Conservation (phyloP, 2,113 vertebrate species). For the Poeciliopsis occidentalis region DNA sequence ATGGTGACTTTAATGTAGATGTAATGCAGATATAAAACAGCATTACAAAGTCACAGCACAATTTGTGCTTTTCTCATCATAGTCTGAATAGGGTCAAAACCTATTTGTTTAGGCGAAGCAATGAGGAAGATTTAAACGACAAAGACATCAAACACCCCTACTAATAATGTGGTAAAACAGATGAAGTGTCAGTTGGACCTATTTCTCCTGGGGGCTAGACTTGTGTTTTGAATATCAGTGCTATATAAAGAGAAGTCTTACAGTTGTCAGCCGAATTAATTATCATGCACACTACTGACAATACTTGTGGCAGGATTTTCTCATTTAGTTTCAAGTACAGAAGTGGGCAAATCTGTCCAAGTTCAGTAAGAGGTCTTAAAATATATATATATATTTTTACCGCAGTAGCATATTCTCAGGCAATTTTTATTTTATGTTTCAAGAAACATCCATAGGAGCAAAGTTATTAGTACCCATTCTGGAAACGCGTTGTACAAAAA, state of each 20-base stretch:
- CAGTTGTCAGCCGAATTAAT: neutral
- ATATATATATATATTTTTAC: no score
- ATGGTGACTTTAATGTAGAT: conserved; percentile 35
- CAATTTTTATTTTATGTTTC: no score
- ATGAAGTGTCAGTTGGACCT: neutral
- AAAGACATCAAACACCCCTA: neutral
- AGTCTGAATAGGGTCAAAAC: conserved; percentile 12
- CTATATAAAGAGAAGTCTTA: neutral
- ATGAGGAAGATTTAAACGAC: neutral
- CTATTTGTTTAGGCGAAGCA: conserved; percentile 15
- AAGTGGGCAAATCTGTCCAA: no score
- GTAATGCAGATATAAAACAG: conserved; percentile 25
- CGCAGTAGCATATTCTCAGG: no score
- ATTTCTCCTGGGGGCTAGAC: neutral
- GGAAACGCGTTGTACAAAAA: no score
- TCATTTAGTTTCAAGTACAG: no score
- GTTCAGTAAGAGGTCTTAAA: no score
- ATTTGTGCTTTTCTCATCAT: conserved; percentile 27
- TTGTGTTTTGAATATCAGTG: neutral
- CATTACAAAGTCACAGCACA: conserved; percentile 19
- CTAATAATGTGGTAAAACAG: neutral
- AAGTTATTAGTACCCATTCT: no score
- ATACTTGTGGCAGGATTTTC: neutral
- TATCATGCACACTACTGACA: neutral
- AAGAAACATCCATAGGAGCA: no score